Percentiles rank a stretch among this genome's conserved stretches.
phyloP scores from a whole-genome alignment of 2,888 invertebrate genomes.

The Plebejus anna region DNA sequence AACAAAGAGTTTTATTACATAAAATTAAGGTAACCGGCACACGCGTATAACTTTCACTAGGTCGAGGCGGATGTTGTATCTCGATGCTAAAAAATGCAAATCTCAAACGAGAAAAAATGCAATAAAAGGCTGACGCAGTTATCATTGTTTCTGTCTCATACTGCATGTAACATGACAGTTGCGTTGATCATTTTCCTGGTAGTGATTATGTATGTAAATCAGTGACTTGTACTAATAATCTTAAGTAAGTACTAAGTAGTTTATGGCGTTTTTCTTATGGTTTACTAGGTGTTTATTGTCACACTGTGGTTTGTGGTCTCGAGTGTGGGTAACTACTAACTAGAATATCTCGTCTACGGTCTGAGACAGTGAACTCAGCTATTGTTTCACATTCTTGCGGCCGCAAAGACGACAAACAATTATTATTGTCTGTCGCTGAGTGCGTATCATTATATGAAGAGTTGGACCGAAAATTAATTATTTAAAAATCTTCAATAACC shows the following conservation, averaged over 20 bases:
- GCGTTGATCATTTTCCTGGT: constrained; percentile 1
- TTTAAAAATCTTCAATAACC: no score
- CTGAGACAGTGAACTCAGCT: background rate
- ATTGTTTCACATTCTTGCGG: no score
- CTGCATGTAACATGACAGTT: background rate
- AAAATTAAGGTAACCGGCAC: background rate
- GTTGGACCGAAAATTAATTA: no score
- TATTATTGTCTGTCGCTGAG: no score
- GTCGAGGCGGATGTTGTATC: background rate
- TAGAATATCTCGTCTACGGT: background rate
- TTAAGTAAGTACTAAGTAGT: background rate
- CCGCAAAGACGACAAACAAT: no score
- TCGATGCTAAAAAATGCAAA: background rate
- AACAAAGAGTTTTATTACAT: background rate
- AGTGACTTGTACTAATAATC: background rate
- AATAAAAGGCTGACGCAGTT: constrained; percentile 11
- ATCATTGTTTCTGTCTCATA: background rate
- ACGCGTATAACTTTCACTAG: constrained; percentile 9
- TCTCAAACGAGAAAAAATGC: constrained; percentile 8
- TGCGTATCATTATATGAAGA: no score
- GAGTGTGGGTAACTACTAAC: no score
- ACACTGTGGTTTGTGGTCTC: background rate
- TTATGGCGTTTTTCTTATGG: background rate
- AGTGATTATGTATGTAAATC: constrained; percentile 13
- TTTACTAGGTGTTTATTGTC: background rate